Evolutionary conservation across 2,888 invertebrate species (phyloP).

Genomic region (Andrena haemorrhoa): DNA sequence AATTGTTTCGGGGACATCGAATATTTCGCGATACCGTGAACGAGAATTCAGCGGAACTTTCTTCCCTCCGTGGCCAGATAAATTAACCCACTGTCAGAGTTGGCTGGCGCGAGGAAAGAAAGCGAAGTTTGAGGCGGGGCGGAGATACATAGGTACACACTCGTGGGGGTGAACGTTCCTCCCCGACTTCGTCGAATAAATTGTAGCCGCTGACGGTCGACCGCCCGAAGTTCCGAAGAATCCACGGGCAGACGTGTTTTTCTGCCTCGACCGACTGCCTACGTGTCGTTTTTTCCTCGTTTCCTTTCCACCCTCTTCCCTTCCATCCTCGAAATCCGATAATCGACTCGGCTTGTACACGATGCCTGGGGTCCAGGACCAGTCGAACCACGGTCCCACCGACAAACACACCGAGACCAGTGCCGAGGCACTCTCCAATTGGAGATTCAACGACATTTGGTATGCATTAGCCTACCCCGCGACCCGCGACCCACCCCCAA

Average conservation of each 20-base stretch:
- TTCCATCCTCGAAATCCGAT: conserved; percentile 67
- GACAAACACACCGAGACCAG: conserved; percentile 46
- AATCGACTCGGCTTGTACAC: conserved; percentile 69
- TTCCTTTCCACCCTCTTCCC: conserved; percentile 7
- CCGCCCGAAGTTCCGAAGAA: conserved; percentile 39
- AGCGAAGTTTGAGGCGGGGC: conserved; percentile 26
- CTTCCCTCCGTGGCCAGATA: conserved; percentile 48
- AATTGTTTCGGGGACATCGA: background rate
- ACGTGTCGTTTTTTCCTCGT: conserved; percentile 4
- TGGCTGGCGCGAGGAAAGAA: conserved; percentile 29
- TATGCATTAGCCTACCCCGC: conserved; percentile 78
- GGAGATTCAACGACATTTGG: conserved; percentile 76
- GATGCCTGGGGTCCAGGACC: conserved; percentile 25
- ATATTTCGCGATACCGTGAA: conserved; percentile 45
- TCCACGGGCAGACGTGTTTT: conserved; percentile 61
- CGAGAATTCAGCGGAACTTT: conserved; percentile 46
- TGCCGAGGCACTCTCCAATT: conserved; percentile 75
- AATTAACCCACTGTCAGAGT: conserved; percentile 65
- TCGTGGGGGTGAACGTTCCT: conserved; percentile 13
- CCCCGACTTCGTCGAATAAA: conserved; percentile 57
- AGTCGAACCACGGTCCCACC: conserved; percentile 24
- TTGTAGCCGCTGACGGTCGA: conserved; percentile 39
- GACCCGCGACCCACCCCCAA: conserved; percentile 41
- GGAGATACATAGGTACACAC: conserved; percentile 23
- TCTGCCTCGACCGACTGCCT: conserved; percentile 31